Conservation (phyloP, 1,140 invertebrate genomes). For the Hirudo medicinalis region DNA sequence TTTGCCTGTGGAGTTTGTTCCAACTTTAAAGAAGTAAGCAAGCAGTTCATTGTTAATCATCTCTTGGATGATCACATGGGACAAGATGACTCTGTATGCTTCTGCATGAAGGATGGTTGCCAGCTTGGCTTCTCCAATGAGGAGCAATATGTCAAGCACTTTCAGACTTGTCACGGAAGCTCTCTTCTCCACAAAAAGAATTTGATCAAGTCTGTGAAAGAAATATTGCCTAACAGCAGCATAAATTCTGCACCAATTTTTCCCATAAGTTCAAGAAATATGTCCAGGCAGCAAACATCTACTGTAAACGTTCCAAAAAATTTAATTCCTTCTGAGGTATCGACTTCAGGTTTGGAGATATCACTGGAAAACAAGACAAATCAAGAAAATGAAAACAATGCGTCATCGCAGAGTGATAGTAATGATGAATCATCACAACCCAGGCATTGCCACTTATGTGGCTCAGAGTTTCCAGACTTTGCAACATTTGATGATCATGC, state of each 20-base stretch:
- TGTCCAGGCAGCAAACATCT: neutral
- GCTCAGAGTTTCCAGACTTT: conserved; percentile 13
- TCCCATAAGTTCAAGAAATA: conserved; percentile 13
- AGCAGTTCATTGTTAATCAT: neutral
- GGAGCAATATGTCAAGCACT: neutral
- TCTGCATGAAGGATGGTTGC: neutral
- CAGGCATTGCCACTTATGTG: neutral
- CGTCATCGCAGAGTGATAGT: neutral
- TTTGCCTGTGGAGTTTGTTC: conserved; percentile 1
- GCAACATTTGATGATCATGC: conserved; percentile 7
- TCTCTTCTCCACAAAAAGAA: neutral
- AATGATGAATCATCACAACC: neutral
- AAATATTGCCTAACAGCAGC: no score
- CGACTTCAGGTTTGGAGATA: neutral
- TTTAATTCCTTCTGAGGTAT: neutral
- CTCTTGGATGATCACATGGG: neutral
- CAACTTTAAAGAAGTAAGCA: neutral
- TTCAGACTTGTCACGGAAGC: neutral
- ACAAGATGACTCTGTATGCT: conserved; percentile 4
- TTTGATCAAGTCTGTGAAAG: neutral
- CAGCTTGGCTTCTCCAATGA: neutral
- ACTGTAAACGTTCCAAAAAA: neutral
- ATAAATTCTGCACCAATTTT: conserved; percentile 8
- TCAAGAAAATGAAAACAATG: neutral
- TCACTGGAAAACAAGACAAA: neutral